Evolutionary conservation across 2,113 vertebrate genomes (phyloP).

Genomic region (Varanus salvator): DNA sequence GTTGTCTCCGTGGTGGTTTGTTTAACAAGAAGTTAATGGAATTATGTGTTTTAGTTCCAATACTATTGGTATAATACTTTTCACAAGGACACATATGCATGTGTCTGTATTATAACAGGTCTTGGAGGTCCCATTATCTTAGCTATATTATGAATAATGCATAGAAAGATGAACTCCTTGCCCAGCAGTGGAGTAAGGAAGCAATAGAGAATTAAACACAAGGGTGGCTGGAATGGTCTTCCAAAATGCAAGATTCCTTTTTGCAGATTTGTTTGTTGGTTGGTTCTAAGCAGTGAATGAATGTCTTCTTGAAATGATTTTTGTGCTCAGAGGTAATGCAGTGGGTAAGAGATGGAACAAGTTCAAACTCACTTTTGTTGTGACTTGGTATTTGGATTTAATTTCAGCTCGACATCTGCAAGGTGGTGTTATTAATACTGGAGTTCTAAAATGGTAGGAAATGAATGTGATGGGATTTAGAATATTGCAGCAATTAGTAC

Average conservation of each 20-base stretch:
- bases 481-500: not conserved
- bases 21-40: not conserved
- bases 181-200: not conserved
- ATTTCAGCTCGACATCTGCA: not conserved
- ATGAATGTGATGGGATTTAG: not conserved
- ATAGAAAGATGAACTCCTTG: constrained; percentile 20
- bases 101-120: constrained; percentile 2
- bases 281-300: not conserved
- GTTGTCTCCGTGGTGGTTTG: not conserved
- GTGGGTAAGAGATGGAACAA: not conserved
- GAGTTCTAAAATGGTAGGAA: not conserved
- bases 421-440: not conserved
- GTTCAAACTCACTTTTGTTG: not conserved
- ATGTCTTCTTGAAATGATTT: not conserved
- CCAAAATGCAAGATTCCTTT: constrained; percentile 38
- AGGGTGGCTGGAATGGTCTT: constrained; percentile 20
- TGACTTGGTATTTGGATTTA: not conserved
- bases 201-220: not conserved
- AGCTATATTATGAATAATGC: constrained; percentile 23
- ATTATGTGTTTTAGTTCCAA: not conserved
- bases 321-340: not conserved
- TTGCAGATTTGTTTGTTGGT: not conserved
- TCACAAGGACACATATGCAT: not conserved
- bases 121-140: not conserved
- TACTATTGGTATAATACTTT: not conserved